Evolutionary conservation across 2,113 vertebrate genomes (phyloP).

Genomic region (Garra rufa): DNA sequence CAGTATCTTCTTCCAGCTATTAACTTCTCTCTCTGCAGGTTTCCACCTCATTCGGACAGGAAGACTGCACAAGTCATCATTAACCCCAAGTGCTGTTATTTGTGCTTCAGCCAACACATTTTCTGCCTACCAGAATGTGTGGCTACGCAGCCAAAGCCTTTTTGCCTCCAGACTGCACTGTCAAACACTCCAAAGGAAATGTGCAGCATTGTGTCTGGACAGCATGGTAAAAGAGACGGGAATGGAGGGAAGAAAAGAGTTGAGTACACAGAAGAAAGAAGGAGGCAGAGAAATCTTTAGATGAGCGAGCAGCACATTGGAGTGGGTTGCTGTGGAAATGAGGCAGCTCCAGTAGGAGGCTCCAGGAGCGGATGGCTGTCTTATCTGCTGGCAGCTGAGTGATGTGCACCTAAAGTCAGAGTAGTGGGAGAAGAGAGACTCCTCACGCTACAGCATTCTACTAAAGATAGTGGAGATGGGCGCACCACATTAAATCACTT

Average conservation of each 20-base stretch:
- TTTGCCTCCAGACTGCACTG: conserved; percentile 37
- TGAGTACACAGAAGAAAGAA: conserved; percentile 39
- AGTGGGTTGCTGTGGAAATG: conserved; percentile 29
- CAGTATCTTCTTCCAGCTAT: conserved; percentile 42
- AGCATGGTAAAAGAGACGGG: conserved; percentile 11
- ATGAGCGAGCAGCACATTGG: conserved; percentile 6
- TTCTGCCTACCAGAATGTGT: conserved; percentile 43
- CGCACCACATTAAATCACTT: conserved; percentile 1
- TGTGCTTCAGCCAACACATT: conserved; percentile 40
- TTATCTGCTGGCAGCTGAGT: conserved; percentile 23
- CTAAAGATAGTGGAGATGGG: conserved; percentile 25
- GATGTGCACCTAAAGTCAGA: conserved; percentile 31
- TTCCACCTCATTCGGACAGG: conserved; percentile 15
- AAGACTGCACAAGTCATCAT: conserved; percentile 36
- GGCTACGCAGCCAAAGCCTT: conserved; percentile 46
- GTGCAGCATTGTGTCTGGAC: conserved; percentile 26
- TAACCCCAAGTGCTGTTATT: conserved; percentile 19
- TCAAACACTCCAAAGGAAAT: conserved; percentile 25
- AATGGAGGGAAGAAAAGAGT: conserved; percentile 1
- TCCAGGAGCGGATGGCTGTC: neutral
- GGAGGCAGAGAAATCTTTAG: conserved; percentile 31
- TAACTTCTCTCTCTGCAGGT: conserved; percentile 40
- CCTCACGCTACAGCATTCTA: conserved; percentile 27
- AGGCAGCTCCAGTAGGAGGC: conserved; percentile 32
- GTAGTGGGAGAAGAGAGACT: conserved; percentile 18